Evolutionary conservation across 1,140 invertebrate species (phyloP), one percentile per base, ranked within the genome.

Genomic region (Holcopasites calliopsidis): DNA sequence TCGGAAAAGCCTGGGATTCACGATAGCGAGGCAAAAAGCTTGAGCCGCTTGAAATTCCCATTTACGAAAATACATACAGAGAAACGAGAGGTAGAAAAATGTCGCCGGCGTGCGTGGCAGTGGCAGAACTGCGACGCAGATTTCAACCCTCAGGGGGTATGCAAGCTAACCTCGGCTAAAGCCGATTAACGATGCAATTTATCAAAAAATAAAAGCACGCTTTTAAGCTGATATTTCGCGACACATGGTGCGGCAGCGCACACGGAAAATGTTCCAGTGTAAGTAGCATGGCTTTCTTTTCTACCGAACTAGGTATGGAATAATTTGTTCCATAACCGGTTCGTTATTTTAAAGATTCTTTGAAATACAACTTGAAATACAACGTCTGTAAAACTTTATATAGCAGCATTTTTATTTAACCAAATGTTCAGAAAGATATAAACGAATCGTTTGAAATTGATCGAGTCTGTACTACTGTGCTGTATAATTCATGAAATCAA

Each of bases 161-260:
- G 64, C 28, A 33, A 50, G 57, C 65, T 79, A 78, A 76, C 84
- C 76, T 76, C 78, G 65, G 64, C 81, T 80, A 79, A 68, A 83
- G 81, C 85, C 85, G 87, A 87, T 88, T 87, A 88, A 77, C 80
- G 72, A 66, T 69, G 80, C 82, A 79, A 88, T 88, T 87, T 88
- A 86, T 88, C 86, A 88, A 88, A 87, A 87, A 88, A 88, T 87
- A 87, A 88, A 88, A 86, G 84, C 85, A 80, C 76, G 69, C 84
- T 86, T 85, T 88, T 83, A 88, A 87, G 86, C 85, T 82, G 82
- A 87, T 88, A 88, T 87, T 87, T 86, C 75, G 79, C 82, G 79
- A 87, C 82, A 87, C 82, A 80, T 84, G 82, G 82, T 71, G 74
- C 72, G 60, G 75, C 23, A 5, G 16, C 16, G 70, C 68, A 64